Base-by-base conservation (phyloP, 2,113 vertebrate genomes). In the Casuarius casuarius region DNA sequence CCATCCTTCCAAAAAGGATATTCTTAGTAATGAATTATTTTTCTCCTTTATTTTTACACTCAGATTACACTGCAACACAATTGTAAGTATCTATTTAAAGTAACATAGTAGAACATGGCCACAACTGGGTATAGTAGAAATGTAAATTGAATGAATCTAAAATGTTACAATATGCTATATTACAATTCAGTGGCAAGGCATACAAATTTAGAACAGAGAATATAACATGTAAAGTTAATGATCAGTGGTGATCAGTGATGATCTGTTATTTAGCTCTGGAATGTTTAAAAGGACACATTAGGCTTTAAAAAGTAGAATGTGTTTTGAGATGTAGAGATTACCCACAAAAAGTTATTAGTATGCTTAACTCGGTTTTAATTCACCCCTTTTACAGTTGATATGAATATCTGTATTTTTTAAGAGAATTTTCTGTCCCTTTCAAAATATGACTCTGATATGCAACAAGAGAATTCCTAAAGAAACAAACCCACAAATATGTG, bases 191-290 rank as follows among this genome's bases (percentile, higher is more conserved):
- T 62, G 81, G 62, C 66, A 70, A 81, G 70, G 84, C 74, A 82
- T 21, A 49, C 20, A 68, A 81, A 82, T 89, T 52, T 28, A 73
- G 92, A 78, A n/a, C 31, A 82, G 94, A 79, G 51, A 93, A 78
- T 20, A 89, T 67, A 81, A 73, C 83, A 92, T 80, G 68, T 94
- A 94, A 92, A 94, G 82, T 81, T 59, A 66, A 87, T 87, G 84
- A 74, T 90, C 10, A 89, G 61, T 68, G 29, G 18, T 58, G 56
- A 33, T 17, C 80, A 89, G 80, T 80, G 56, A 42, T 52, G 56
- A 89, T 23, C 86, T 87, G 62, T 81, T 94, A 26, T 92, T 92
- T 92, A 84, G 85, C 65, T 61, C 51, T 88, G 65, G 23, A 94
- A 76, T 6, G 51, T 76, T 92, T 62, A 72, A 74, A 88, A 87